These are phyloP conservation scores for Ceyx cyanopectus DNA, from an alignment of 2,113 vertebrate species.

Conservation along the genomic window DNA sequence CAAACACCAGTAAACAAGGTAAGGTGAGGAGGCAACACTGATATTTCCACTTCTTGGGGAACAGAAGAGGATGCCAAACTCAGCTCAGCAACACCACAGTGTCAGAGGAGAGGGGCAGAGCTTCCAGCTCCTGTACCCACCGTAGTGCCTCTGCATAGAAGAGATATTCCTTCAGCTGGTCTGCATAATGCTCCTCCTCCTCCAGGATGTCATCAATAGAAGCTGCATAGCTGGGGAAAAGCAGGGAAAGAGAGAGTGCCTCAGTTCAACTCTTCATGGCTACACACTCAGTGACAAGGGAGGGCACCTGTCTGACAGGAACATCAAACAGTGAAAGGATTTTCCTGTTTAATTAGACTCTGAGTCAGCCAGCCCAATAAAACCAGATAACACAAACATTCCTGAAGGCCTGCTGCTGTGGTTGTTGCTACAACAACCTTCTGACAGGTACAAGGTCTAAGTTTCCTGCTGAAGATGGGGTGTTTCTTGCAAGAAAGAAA, in stretches of 20 bases:
- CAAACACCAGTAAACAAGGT: not conserved
- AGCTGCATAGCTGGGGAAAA: conserved; percentile 85
- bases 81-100: not conserved
- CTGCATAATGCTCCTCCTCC: conserved; percentile 95
- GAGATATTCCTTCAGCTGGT: conserved; percentile 95
- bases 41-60: not conserved
- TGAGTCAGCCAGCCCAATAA: not conserved
- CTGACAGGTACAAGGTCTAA: not conserved
- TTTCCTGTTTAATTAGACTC: not conserved
- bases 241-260: not conserved
- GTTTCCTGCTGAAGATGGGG: not conserved
- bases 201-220: conserved; percentile 96
- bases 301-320: not conserved
- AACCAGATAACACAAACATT: not conserved
- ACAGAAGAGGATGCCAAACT: not conserved
- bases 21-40: not conserved
- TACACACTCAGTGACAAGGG: not conserved
- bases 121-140: conserved; percentile 64
- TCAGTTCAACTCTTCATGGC: not conserved
- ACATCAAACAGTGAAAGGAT: not conserved
- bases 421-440: not conserved
- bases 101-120: not conserved
- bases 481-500: not conserved
- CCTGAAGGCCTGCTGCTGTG: not conserved
- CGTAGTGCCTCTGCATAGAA: conserved; percentile 92